Evolutionary conservation across 2,113 vertebrate genomes (phyloP).

Genomic region (Scatophagus argus): DNA sequence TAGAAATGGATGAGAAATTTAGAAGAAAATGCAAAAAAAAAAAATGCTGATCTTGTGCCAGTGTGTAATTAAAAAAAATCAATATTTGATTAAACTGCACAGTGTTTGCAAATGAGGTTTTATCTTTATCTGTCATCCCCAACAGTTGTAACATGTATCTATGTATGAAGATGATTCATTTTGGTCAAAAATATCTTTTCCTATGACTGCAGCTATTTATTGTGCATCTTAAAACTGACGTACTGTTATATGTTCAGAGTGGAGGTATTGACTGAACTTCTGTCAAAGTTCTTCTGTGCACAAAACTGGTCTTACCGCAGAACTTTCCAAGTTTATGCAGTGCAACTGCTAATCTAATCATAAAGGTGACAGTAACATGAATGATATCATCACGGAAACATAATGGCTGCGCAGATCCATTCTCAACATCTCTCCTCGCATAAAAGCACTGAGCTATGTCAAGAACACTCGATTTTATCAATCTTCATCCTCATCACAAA

Average conservation of each 20-base stretch:
- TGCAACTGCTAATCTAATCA: conserved; percentile 37
- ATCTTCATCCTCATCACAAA: conserved; percentile 32
- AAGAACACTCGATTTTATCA: conserved; percentile 51
- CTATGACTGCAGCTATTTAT: conserved; percentile 4
- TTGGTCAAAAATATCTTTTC: conserved; percentile 20
- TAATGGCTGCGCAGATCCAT: conserved; percentile 49
- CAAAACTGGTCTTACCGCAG: conserved; percentile 1
- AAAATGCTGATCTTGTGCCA: conserved; percentile 17
- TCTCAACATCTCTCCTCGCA: conserved; percentile 42
- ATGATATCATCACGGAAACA: conserved; percentile 45
- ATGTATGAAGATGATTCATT: conserved; percentile 4
- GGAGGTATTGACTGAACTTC: background rate
- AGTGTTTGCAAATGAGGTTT: conserved; percentile 13
- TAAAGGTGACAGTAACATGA: conserved; percentile 54
- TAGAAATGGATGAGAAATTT: conserved; percentile 8
- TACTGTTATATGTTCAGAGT: background rate
- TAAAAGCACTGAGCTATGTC: conserved; percentile 62
- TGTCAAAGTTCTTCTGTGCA: background rate
- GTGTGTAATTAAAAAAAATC: conserved; percentile 3
- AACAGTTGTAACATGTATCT: background rate
- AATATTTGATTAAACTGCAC: conserved; percentile 1
- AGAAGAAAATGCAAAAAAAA: conserved; percentile 25
- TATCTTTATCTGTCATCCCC: conserved; percentile 18
- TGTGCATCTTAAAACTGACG: background rate
- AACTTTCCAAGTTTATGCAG: conserved; percentile 29